Evolutionary conservation across 2,888 invertebrate genomes (phyloP), one percentile per base, ranked within the genome.

Genomic region (Periphyllus acericola): DNA sequence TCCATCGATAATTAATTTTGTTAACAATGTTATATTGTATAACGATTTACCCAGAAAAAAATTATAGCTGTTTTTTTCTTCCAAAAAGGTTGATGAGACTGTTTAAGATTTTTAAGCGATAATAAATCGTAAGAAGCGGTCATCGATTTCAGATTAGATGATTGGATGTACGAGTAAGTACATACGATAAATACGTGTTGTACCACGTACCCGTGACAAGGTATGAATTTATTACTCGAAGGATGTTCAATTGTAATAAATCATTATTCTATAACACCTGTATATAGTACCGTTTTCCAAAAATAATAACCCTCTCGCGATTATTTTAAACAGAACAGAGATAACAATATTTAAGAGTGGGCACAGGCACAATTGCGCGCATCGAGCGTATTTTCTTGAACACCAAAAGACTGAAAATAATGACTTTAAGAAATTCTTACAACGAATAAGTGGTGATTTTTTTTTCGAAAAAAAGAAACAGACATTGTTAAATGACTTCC

Each of bases 171-270:
- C n/a, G n/a, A n/a, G 8, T n/a, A 80, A 3, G 36, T 80, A n/a
- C 66, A 40, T 80, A 29, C 29, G 29, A 80, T 66, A 80, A 80
- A 80, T 80, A 80, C 66, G 40, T 66, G 3, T 36, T 79, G 36
- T 66, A 80, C 34, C n/a, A 34, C 60, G 60, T 60, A 36, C 79
- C 34, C 34, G 60, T 60, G 60, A 17, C 79, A 80, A 66, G 0
- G 17, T 80, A 36, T 25, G 14, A 80, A 80, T 80, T 66, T 66
- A 80, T 66, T n/a, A 36, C 34, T 80, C n/a, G 21, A 0, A 60
- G 19, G 9, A n/a, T n/a, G 8, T 17, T 60, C 8, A 34, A 36
- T 36, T 79, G 29, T 40, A 40, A 40, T 40, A 68, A 68, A 81
- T 68, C 40, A 68, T n/a, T 36, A 36, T 80, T 66, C 29, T 34